Evolutionary conservation across 2,113 vertebrate genomes (phyloP).

Genomic region (Uria aalge): DNA sequence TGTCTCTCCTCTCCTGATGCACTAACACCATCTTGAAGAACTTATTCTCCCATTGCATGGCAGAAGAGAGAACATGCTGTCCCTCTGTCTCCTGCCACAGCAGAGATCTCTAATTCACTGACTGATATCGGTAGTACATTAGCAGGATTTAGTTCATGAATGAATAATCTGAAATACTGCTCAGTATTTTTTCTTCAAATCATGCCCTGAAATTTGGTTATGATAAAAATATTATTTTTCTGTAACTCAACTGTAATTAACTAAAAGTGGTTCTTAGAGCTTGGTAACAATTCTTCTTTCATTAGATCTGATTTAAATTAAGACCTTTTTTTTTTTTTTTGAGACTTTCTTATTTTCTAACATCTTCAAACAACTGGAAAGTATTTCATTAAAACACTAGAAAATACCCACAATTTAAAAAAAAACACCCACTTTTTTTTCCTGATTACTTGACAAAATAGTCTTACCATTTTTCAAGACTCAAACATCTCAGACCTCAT

Average conservation of each 20-base stretch:
- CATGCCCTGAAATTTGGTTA: neutral
- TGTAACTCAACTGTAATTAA: neutral
- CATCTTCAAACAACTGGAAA: neutral
- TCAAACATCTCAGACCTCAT: neutral
- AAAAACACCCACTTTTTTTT: rapidly evolving
- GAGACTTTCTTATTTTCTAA: neutral
- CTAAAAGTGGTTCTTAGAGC: neutral
- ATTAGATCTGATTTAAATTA: neutral
- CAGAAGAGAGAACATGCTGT: neutral
- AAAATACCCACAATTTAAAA: neutral
- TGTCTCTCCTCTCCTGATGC: neutral
- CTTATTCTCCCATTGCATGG: neutral
- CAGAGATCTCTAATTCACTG: neutral
- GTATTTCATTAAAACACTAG: neutral
- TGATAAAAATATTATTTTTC: rapidly evolving
- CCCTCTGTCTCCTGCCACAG: neutral
- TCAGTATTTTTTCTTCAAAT: neutral
- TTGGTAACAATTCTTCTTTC: neutral
- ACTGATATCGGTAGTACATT: neutral
- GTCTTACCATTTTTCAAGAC: neutral
- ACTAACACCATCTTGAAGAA: neutral
- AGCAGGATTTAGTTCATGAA: neutral
- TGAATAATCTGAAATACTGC: neutral
- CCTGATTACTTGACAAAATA: neutral
- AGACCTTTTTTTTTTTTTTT: neutral